phyloP scores from a whole-genome alignment of 1,140 invertebrate genomes.

The Asbolus verrucosus region DNA sequence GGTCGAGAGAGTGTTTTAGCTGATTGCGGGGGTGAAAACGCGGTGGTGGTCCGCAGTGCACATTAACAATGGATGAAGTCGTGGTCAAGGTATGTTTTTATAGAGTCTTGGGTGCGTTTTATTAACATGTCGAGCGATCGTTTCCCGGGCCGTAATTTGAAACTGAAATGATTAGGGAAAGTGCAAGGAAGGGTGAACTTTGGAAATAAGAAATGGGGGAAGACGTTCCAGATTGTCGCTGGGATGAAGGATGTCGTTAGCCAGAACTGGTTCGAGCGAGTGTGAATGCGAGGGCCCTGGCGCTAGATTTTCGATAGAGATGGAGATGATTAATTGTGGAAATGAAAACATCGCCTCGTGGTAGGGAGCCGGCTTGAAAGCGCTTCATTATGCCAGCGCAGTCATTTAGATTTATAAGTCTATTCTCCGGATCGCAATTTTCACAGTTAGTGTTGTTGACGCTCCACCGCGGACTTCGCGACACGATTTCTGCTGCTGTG shows the following conservation, averaged over 20 bases:
- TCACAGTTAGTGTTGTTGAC: constrained; percentile 44
- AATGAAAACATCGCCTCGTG: constrained; percentile 46
- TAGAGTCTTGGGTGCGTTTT: not conserved
- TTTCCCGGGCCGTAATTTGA: constrained; percentile 38
- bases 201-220: constrained; percentile 42
- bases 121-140: constrained; percentile 12
- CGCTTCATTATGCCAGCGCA: constrained; percentile 44
- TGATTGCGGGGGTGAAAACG: no score
- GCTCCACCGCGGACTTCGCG: constrained; percentile 36
- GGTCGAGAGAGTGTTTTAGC: no score
- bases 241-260: constrained; percentile 45
- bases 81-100: constrained; percentile 7
- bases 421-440: constrained; percentile 45
- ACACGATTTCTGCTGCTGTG: constrained; percentile 43
- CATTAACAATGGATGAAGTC: no score
- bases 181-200: constrained; percentile 43
- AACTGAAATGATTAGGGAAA: constrained; percentile 45
- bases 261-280: constrained; percentile 31
- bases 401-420: constrained; percentile 46
- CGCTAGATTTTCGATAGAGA: constrained; percentile 49
- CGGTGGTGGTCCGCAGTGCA: no score
- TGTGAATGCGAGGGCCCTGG: constrained; percentile 33
- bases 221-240: constrained; percentile 46
- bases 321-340: constrained; percentile 48
- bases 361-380: constrained; percentile 40